phyloP scores from a whole-genome alignment of 2,113 vertebrate genomes.

The Pseudorhombus dupliciocellatus region DNA sequence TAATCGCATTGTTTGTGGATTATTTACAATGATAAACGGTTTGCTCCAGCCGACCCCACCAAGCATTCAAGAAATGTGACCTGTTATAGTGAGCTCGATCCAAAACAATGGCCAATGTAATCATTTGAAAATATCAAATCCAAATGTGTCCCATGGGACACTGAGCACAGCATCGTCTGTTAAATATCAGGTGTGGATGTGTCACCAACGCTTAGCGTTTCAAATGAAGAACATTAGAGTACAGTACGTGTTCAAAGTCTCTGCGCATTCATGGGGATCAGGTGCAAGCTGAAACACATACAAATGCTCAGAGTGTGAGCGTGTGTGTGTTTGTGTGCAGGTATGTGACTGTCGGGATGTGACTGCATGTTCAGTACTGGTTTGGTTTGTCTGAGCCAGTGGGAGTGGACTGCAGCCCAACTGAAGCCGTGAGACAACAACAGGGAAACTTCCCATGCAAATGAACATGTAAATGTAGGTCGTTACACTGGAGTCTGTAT shows the following conservation, averaged over 20 bases:
- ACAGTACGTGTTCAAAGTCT: background rate
- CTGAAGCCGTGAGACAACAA: background rate
- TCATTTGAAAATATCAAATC: background rate
- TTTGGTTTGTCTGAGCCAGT: constrained; percentile 33
- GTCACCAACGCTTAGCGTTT: background rate
- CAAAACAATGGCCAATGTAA: background rate
- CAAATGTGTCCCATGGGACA: background rate
- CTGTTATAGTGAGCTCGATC: too few relatives aligned
- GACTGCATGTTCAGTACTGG: constrained; percentile 2
- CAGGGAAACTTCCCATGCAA: constrained; percentile 7
- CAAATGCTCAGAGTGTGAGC: background rate
- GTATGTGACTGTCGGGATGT: constrained; percentile 22
- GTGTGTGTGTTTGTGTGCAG: constrained; percentile 1
- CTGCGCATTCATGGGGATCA: background rate
- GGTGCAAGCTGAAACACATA: constrained; percentile 32
- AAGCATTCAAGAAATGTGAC: too few relatives aligned
- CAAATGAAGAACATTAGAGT: background rate
- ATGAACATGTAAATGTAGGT: constrained; percentile 8
- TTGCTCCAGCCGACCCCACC: too few relatives aligned
- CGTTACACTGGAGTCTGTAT: constrained; percentile 3
- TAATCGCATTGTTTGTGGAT: too few relatives aligned
- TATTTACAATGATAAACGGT: too few relatives aligned
- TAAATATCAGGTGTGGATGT: background rate
- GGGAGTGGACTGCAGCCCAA: constrained; percentile 19
- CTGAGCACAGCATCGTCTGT: background rate